These are phyloP conservation scores for Ormyrus nitidulus DNA, from an alignment of 2,888 invertebrate species.

Conservation along the genomic window DNA sequence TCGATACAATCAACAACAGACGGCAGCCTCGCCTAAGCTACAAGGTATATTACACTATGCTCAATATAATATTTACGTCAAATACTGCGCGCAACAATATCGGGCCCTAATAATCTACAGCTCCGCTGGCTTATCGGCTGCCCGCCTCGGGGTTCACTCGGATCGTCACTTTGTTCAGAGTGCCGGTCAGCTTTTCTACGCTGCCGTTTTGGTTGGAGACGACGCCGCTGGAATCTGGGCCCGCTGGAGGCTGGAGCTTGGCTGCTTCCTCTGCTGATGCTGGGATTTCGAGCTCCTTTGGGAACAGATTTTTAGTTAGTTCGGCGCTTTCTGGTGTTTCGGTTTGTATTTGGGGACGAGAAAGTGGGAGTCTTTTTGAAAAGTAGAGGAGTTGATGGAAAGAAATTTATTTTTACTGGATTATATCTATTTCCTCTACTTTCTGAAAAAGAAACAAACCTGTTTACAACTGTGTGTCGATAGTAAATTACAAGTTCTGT, in stretches of 20 bases:
- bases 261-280: slow-evolving; percentile 6
- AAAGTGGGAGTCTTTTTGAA: too few species aligned
- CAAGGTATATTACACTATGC: slow-evolving; percentile 45
- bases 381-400: too few species aligned
- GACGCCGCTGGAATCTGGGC: slow-evolving; percentile 31
- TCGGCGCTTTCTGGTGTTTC: too few species aligned
- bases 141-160: slow-evolving; percentile 72
- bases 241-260: background rate
- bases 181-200: slow-evolving; percentile 70
- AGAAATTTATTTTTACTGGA: too few species aligned
- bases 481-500: too few species aligned
- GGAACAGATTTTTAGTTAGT: background rate
- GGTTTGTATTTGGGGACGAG: too few species aligned
- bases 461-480: too few species aligned
- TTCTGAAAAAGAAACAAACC: too few species aligned
- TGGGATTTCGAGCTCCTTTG: slow-evolving; percentile 46
- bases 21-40: background rate
- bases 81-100: slow-evolving; percentile 54
- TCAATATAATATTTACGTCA: slow-evolving; percentile 48
- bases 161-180: slow-evolving; percentile 72
- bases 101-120: slow-evolving; percentile 7
- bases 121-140: slow-evolving; percentile 65
- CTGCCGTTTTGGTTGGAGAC: slow-evolving; percentile 58
- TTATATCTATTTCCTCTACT: too few species aligned
- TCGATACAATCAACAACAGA: too few species aligned